Percentiles rank a stretch among this genome's conserved stretches.
These are phyloP conservation scores for Limanda limanda DNA, from an alignment of 2,113 vertebrate genomes.

Conservation along the genomic window DNA sequence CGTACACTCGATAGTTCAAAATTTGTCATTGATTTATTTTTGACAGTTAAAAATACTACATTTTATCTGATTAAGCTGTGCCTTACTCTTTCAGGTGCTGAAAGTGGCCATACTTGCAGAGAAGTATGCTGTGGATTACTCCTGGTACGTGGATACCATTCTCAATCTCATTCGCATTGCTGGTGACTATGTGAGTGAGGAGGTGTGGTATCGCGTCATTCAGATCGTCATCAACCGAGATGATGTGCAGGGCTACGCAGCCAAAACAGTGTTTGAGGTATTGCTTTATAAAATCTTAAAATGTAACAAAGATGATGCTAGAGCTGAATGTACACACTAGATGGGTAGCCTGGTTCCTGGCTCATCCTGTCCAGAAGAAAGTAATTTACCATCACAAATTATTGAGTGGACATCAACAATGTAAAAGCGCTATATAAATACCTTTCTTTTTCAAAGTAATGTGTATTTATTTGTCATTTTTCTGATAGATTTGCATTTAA, in stretches of 20 bases:
- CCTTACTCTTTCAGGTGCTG: slow-evolving; percentile 82
- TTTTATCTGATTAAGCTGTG: neutral
- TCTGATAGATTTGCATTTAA: too few species aligned
- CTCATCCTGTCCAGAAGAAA: too few species aligned
- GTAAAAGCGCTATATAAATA: too few species aligned
- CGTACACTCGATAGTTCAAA: too few species aligned
- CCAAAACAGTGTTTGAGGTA: slow-evolving; percentile 96
- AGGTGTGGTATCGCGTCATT: slow-evolving; percentile 95
- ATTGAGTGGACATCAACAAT: too few species aligned
- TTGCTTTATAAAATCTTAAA: neutral
- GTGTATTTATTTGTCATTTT: too few species aligned
- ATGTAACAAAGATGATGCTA: neutral
- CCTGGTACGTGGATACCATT: slow-evolving; percentile 96
- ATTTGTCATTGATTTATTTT: too few species aligned
- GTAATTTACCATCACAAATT: too few species aligned
- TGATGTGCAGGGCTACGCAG: slow-evolving; percentile 93
- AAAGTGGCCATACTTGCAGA: slow-evolving; percentile 94
- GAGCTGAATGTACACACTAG: too few species aligned
- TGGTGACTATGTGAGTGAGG: slow-evolving; percentile 94
- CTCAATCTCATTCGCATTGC: slow-evolving; percentile 95
- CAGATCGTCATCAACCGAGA: slow-evolving; percentile 96
- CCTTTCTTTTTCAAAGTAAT: too few species aligned
- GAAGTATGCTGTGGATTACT: slow-evolving; percentile 94
- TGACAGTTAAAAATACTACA: too few species aligned
- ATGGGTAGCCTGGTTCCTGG: too few species aligned